phyloP scores from a whole-genome alignment of 2,888 invertebrate species.

The Aphrophora alni region DNA sequence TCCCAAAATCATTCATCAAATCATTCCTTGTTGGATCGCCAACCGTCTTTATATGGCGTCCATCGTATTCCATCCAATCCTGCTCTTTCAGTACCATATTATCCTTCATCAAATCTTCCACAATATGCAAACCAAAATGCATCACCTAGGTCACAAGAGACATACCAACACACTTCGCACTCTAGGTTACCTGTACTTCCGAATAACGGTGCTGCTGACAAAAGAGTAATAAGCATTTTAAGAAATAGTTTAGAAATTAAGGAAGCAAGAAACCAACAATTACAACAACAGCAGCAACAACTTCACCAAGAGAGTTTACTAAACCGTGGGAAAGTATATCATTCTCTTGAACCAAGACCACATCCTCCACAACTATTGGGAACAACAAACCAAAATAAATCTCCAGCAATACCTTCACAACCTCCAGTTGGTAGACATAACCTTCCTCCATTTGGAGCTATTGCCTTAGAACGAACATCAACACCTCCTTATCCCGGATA shows the following conservation, averaged over 20 bases:
- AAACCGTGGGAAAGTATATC: slow-evolving; percentile 28
- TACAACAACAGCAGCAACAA: slow-evolving; percentile 58
- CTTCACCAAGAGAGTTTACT: slow-evolving; percentile 33
- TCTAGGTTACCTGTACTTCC: slow-evolving; percentile 26
- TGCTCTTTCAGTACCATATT: not conserved
- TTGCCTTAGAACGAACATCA: slow-evolving; percentile 60
- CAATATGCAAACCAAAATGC: not conserved
- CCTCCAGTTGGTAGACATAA: slow-evolving; percentile 55
- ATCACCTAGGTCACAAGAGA: not conserved
- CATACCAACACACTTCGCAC: slow-evolving; percentile 23
- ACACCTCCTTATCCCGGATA: slow-evolving; percentile 58
- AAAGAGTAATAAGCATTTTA: slow-evolving; percentile 72
- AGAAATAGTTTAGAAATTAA: slow-evolving; percentile 72
- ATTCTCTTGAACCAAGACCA: slow-evolving; percentile 15
- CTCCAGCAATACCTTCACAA: slow-evolving; percentile 15
- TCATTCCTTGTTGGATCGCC: slow-evolving; percentile 7
- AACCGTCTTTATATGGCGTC: not conserved
- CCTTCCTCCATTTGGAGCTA: slow-evolving; percentile 64
- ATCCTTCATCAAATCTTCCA: not conserved
- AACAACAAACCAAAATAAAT: slow-evolving; percentile 9
- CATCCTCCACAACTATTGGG: slow-evolving; percentile 18
- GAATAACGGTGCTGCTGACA: slow-evolving; percentile 58
- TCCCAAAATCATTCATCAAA: not conserved
- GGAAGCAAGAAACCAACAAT: slow-evolving; percentile 63
- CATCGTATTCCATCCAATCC: not conserved